phyloP scores from a whole-genome alignment of 1,140 invertebrate genomes.

The Rhopalosiphum padi region DNA sequence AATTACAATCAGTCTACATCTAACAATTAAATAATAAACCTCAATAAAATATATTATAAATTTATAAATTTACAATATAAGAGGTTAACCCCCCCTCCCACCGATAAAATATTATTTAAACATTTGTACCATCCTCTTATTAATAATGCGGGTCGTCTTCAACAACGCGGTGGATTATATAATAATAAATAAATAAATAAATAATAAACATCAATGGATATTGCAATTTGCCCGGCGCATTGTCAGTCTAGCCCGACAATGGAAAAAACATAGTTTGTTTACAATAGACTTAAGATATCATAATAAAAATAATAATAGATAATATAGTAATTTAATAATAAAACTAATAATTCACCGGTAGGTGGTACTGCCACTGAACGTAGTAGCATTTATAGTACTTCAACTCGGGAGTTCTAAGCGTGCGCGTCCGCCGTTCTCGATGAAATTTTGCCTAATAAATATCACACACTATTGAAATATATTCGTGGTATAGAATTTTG shows the following conservation, averaged over 20 bases:
- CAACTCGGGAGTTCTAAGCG: constrained; percentile 52
- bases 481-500: background rate
- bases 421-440: constrained; percentile 39
- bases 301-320: constrained; percentile 14
- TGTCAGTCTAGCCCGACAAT: background rate
- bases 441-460: constrained; percentile 49
- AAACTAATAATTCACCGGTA: background rate
- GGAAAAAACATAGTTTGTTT: background rate
- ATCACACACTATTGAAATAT: background rate
- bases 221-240: constrained; percentile 49
- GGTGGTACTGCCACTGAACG: constrained; percentile 9
- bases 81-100: background rate
- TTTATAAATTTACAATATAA: background rate
- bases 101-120: constrained; percentile 12
- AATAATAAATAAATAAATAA: background rate
- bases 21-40: background rate
- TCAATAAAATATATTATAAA: background rate
- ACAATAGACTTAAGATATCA: constrained; percentile 3
- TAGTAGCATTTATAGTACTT: background rate
- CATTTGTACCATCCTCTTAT: constrained; percentile 13
- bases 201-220: background rate
- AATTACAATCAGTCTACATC: constrained; percentile 10
- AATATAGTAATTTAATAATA: constrained; percentile 22
- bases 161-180: background rate
- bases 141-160: background rate